These are phyloP conservation scores for Heliopora coerulea DNA, from an alignment of 92 coral and sea anemone genomes.

Conservation along the genomic window DNA sequence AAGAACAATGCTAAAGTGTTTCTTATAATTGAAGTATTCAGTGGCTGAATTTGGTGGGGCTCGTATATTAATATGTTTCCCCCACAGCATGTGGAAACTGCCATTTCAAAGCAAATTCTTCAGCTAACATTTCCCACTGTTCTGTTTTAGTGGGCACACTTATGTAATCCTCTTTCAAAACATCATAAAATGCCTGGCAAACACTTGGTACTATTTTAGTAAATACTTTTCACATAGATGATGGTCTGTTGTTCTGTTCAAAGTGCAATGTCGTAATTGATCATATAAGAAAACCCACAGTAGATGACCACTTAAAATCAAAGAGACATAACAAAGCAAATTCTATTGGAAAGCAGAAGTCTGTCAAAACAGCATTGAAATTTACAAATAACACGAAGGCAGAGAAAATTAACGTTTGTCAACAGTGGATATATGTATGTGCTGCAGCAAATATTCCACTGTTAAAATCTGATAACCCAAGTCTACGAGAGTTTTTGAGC, in stretches of 20 bases:
- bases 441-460: constrained; percentile 61
- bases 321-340: constrained; percentile 34
- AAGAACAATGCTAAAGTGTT: constrained; percentile 58
- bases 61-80: constrained; percentile 56
- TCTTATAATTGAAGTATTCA: constrained; percentile 65
- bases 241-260: constrained; percentile 48
- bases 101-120: too few species aligned
- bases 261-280: constrained; percentile 44
- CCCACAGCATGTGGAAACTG: constrained; percentile 66
- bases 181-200: constrained; percentile 43
- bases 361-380: constrained; percentile 36
- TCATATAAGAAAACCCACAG: constrained; percentile 43
- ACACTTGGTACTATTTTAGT: constrained; percentile 51
- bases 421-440: constrained; percentile 59
- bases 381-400: constrained; percentile 16
- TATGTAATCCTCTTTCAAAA: constrained; percentile 49
- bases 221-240: constrained; percentile 44
- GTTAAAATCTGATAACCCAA: constrained; percentile 53
- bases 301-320: constrained; percentile 44
- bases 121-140: constrained; percentile 53
- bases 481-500: constrained; percentile 41
- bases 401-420: constrained; percentile 55
- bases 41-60: constrained; percentile 54
- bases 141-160: constrained; percentile 29
- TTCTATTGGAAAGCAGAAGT: constrained; percentile 24